Evolutionary conservation across 2,797 vertebrate genomes (phyloP).

Genomic region (Phaenicophaeus curvirostris): DNA sequence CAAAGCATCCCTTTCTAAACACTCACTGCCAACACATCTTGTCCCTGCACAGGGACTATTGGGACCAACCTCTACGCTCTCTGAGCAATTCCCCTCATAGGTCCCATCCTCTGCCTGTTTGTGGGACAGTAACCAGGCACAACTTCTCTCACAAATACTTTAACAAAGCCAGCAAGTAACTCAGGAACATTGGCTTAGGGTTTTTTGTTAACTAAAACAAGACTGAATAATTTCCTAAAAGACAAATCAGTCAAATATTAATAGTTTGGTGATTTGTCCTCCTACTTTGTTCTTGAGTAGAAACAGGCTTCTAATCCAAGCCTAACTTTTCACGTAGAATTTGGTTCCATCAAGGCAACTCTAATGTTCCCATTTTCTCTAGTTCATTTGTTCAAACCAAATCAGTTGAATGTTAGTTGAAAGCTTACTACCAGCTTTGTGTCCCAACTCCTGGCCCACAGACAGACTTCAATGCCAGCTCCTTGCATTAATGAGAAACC

Average conservation of each 20-base stretch:
- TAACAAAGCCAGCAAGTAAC: neutral
- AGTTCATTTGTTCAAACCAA: neutral
- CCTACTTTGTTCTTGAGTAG: neutral
- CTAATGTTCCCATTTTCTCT: neutral
- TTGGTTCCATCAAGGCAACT: neutral
- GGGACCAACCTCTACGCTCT: neutral
- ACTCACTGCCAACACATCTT: neutral
- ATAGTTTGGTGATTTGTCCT: neutral
- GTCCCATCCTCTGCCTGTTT: fast-evolving
- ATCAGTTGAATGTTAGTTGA: neutral
- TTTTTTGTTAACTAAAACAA: neutral
- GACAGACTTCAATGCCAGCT: neutral
- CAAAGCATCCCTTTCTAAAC: neutral
- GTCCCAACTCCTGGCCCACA: neutral
- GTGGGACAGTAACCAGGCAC: neutral
- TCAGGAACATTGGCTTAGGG: neutral
- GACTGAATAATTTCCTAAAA: neutral
- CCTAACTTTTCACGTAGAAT: neutral
- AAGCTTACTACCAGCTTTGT: neutral
- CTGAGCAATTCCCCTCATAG: neutral
- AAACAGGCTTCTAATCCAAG: neutral
- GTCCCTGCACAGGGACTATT: neutral
- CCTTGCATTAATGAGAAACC: neutral
- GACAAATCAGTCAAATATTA: neutral
- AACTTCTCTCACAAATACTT: fast-evolving